Evolutionary conservation across 2,797 vertebrate genomes (phyloP).

Genomic region (Schizopygopsis malacanthus): DNA sequence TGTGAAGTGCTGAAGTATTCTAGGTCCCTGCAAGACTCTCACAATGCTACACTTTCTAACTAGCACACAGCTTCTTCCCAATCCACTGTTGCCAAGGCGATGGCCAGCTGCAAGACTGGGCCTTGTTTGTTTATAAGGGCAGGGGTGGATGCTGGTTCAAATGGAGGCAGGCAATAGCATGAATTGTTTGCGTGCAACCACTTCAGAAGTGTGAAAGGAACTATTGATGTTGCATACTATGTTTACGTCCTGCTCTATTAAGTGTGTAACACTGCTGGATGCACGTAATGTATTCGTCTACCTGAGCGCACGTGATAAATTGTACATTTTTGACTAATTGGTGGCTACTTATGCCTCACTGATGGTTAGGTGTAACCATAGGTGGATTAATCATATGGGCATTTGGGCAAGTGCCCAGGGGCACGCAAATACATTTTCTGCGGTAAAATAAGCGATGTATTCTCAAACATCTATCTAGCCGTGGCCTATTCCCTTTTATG

Average conservation of each 20-base stretch:
- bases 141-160: constrained; percentile 77
- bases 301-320: constrained; percentile 15
- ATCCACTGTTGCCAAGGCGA: constrained; percentile 81
- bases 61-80: constrained; percentile 72
- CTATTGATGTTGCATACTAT: constrained; percentile 61
- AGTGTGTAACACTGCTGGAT: constrained; percentile 21
- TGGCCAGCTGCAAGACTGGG: constrained; percentile 80
- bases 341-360: not conserved
- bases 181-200: constrained; percentile 69
- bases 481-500: too few species aligned
- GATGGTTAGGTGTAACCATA: too few species aligned
- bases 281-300: constrained; percentile 29
- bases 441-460: too few species aligned
- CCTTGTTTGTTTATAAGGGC: constrained; percentile 82
- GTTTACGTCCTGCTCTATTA: constrained; percentile 56
- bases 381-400: too few species aligned
- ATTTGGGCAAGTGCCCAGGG: too few species aligned
- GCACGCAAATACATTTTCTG: too few species aligned
- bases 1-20: constrained; percentile 67
- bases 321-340: not conserved
- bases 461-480: too few species aligned
- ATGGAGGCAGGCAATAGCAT: constrained; percentile 74
- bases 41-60: constrained; percentile 77
- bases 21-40: constrained; percentile 69
- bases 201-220: constrained; percentile 61